Evolutionary conservation across 1,140 invertebrate species (phyloP), one percentile per base, ranked within the genome.

Genomic region (Stenopsyche tienmushanensis): DNA sequence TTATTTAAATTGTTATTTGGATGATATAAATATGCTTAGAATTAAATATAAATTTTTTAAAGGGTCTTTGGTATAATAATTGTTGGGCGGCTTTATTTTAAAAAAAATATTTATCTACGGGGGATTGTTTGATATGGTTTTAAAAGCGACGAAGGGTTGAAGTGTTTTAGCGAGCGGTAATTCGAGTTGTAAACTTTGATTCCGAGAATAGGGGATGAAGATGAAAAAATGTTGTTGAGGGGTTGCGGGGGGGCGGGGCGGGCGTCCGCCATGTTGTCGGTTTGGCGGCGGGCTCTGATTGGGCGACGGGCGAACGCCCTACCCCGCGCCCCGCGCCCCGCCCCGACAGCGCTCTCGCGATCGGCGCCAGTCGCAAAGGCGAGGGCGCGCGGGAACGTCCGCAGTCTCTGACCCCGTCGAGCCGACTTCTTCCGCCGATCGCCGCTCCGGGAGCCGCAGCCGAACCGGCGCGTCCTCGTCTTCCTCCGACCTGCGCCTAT

Each of bases 191-290:
- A n/a, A n/a, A n/a, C n/a, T n/a, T n/a, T n/a, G n/a, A n/a, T n/a
- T n/a, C n/a, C n/a, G 29, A 34, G 13, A 7, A 34, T 34, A 34
- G 13, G 29, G 29, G 29, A 7, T 34, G 29, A 34, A 34, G 13
- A 34, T 34, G 13, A 34, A 34, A 5, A 7, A 7, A 34, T 13
- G 29, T 34, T 7, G 13, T 34, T 7, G 29, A 5, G 29, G 13
- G 29, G 13, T 34, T 34, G 29, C 29, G 5, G 13, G 5, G 13
- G 5, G 29, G 53, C 52, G 50, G 60, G 57, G 59, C 55, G 57
- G 52, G 42, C 57, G 62, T 45, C 67, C 66, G 64, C 64, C 67
- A 65, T 66, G 53, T 66, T 69, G 53, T 23, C 29, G 39, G 45
- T 23, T 20, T 5, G 24, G 60, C 39, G 18, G n/a, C 25, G 44